These are phyloP conservation scores for Callyntrura sp. DNA, from an alignment of 2,888 invertebrate genomes.

Conservation along the genomic window DNA sequence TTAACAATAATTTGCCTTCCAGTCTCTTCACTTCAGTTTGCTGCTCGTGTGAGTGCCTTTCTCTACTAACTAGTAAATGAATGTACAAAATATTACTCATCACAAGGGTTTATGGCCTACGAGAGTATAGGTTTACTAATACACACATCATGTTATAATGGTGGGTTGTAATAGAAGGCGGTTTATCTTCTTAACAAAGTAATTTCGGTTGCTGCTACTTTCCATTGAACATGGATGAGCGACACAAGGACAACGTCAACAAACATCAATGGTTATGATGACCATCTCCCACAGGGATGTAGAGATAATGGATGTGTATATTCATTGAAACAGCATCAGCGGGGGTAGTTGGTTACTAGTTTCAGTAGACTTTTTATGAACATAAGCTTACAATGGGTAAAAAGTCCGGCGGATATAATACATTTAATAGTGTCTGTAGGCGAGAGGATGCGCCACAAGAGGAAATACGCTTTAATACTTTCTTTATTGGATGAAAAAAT, in stretches of 20 bases:
- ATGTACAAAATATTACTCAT: background rate
- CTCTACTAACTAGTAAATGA: constrained; percentile 7
- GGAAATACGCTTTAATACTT: constrained; percentile 61
- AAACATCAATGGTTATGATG: constrained; percentile 12
- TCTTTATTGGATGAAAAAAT: background rate
- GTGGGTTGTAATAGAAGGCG: too few relatives aligned
- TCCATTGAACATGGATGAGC: constrained; percentile 44
- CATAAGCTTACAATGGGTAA: constrained; percentile 57
- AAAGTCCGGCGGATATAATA: background rate
- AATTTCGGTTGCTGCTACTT: constrained; percentile 63
- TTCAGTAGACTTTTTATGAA: constrained; percentile 66
- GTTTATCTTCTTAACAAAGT: constrained; percentile 65
- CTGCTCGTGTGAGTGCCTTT: background rate
- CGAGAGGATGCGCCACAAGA: constrained; percentile 28
- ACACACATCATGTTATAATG: background rate
- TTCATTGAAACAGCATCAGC: background rate
- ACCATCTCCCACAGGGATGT: too few relatives aligned
- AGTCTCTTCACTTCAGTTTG: constrained; percentile 1
- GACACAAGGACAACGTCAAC: constrained; percentile 25
- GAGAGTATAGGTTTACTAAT: background rate
- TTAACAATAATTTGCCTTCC: constrained; percentile 54
- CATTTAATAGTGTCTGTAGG: constrained; percentile 34
- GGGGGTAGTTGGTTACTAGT: background rate
- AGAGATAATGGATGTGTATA: constrained; percentile 21
- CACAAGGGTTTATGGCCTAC: background rate